phyloP scores from a whole-genome alignment of 2,797 vertebrate species.

The Sandelia bainsii region DNA sequence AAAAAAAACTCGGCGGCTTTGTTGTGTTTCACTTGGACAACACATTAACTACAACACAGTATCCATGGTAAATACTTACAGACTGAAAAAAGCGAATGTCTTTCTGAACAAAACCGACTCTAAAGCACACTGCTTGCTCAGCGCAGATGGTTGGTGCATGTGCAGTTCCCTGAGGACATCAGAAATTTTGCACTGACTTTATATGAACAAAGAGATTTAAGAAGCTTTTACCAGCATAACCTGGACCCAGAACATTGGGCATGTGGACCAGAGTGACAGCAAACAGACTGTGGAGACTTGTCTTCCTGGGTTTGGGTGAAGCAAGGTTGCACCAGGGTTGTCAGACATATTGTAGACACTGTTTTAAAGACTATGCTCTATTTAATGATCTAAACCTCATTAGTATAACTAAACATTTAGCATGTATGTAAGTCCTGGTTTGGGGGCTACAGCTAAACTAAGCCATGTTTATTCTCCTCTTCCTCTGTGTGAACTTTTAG shows the following conservation, averaged over 20 bases:
- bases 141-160: slow-evolving; percentile 1
- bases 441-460: slow-evolving; percentile 44
- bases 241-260: slow-evolving; percentile 24
- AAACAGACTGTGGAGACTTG: slow-evolving; percentile 16
- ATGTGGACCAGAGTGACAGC: slow-evolving; percentile 42
- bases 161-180: slow-evolving; percentile 34
- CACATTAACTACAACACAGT: slow-evolving; percentile 1
- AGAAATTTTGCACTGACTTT: slow-evolving; percentile 73
- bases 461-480: slow-evolving; percentile 41
- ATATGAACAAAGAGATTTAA: slow-evolving; percentile 35
- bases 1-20: not conserved
- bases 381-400: slow-evolving; percentile 44
- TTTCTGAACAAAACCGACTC: slow-evolving; percentile 17
- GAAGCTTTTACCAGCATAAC: slow-evolving; percentile 63
- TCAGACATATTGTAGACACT: slow-evolving; percentile 25
- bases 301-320: slow-evolving; percentile 5
- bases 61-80: slow-evolving; percentile 15
- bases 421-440: slow-evolving; percentile 58
- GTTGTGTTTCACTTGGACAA: slow-evolving; percentile 44
- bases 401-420: slow-evolving; percentile 55
- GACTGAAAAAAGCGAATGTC: slow-evolving; percentile 34
- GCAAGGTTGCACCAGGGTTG: slow-evolving; percentile 14
- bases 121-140: slow-evolving; percentile 39
- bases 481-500: slow-evolving; percentile 43
- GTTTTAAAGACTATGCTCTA: slow-evolving; percentile 43